phyloP scores from a whole-genome alignment of 2,888 invertebrate species.

The Ophion costatus region DNA sequence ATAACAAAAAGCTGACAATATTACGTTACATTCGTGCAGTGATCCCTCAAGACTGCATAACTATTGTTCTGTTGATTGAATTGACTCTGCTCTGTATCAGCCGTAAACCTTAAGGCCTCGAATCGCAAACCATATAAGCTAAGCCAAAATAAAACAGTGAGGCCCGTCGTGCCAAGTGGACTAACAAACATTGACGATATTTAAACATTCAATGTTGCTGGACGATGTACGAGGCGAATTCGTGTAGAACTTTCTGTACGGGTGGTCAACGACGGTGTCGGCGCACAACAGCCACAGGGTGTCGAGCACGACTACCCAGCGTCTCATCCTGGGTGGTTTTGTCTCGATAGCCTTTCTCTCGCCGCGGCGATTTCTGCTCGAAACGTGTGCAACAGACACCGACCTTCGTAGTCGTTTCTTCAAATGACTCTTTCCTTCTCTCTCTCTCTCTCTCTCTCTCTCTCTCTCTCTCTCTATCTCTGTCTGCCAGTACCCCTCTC shows the following conservation, averaged over 20 bases:
- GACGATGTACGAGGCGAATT: neutral
- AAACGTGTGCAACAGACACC: slow-evolving; percentile 59
- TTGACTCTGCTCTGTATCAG: too few species aligned
- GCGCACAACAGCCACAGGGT: slow-evolving; percentile 39
- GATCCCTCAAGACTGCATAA: too few species aligned
- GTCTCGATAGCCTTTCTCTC: slow-evolving; percentile 46
- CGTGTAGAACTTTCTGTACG: slow-evolving; percentile 21
- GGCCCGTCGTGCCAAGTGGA: neutral
- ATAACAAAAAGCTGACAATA: too few species aligned
- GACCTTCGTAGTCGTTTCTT: slow-evolving; percentile 51
- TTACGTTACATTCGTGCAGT: too few species aligned
- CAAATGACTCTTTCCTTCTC: slow-evolving; percentile 45
- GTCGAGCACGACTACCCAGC: slow-evolving; percentile 45
- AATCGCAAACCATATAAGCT: too few species aligned
- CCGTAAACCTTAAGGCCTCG: too few species aligned
- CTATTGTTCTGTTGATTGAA: too few species aligned
- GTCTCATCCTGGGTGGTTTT: slow-evolving; percentile 64
- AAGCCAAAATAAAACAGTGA: neutral
- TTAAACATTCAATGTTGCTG: neutral
- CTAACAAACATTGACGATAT: neutral
- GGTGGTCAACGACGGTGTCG: slow-evolving; percentile 50
- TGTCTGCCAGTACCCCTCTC: slow-evolving; percentile 19
- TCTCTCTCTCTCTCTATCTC: neutral
- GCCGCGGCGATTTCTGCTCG: slow-evolving; percentile 51
- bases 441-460: slow-evolving; percentile 22